Percentiles rank a stretch among this genome's conserved stretches.
Evolutionary conservation across 2,888 invertebrate genomes (phyloP).

Genomic region (Schizaphis graminum): DNA sequence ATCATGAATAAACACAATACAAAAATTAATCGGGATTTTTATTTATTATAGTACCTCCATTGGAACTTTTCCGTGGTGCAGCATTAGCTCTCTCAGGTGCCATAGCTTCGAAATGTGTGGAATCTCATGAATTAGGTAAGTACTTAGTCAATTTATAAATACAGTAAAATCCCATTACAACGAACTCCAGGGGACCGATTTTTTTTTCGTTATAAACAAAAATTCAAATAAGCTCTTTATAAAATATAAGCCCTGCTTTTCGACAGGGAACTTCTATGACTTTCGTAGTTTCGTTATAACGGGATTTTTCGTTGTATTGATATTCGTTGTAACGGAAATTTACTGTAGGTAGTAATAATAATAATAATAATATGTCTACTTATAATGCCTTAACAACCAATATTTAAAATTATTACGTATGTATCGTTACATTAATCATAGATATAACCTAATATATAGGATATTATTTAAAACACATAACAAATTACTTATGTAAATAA

Average conservation of each 20-base stretch:
- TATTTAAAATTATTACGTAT: neutral
- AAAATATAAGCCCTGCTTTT: no score
- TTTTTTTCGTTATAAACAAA: no score
- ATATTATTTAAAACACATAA: neutral
- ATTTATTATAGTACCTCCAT: constrained; percentile 63
- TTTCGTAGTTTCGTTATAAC: no score
- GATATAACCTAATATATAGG: no score
- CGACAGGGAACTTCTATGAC: no score
- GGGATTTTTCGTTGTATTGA: no score
- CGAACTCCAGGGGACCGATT: no score
- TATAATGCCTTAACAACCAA: neutral
- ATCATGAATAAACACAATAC: neutral
- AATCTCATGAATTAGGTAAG: constrained; percentile 66
- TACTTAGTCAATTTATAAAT: neutral
- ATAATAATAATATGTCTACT: neutral
- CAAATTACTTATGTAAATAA: neutral
- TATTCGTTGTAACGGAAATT: no score
- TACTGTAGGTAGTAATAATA: no score
- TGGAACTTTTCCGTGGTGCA: constrained; percentile 66
- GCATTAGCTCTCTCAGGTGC: constrained; percentile 61
- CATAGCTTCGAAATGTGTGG: constrained; percentile 66
- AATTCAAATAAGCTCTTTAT: no score
- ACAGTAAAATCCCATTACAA: no score
- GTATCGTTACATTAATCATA: neutral
- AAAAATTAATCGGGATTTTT: neutral